Evolutionary conservation across 2,113 vertebrate genomes (phyloP).

Genomic region (Mionectes macconnelli): DNA sequence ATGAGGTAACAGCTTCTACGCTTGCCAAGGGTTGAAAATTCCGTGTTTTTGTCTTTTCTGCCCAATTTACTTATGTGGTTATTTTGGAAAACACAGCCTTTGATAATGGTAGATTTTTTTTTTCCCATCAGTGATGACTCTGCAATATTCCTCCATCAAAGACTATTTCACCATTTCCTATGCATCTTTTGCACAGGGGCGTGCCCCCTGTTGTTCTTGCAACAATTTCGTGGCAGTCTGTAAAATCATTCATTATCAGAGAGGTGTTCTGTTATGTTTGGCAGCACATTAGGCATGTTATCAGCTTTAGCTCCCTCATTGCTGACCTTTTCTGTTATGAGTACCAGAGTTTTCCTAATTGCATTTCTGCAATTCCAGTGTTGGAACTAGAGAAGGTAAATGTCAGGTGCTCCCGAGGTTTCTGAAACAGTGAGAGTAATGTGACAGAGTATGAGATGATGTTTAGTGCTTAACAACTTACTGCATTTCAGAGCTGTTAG

Average conservation of each 20-base stretch:
- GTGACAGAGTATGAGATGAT: conserved; percentile 7
- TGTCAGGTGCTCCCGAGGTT: conserved; percentile 14
- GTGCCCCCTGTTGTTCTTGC: conserved; percentile 21
- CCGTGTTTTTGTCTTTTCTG: conserved; percentile 1
- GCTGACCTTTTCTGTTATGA: conserved; percentile 53
- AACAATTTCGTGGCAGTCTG: conserved; percentile 18
- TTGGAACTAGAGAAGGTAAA: conserved; percentile 37
- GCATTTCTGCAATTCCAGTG: conserved; percentile 33
- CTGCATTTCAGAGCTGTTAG: not conserved
- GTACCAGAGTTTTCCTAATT: conserved; percentile 28
- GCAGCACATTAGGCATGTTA: conserved; percentile 52
- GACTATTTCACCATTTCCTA: not conserved
- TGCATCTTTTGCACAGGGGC: not conserved
- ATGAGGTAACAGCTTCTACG: conserved; percentile 22
- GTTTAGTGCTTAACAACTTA: not conserved
- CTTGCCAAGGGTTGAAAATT: conserved; percentile 31
- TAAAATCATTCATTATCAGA: conserved; percentile 52
- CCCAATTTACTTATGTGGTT: conserved; percentile 31
- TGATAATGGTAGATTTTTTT: conserved; percentile 10
- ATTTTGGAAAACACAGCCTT: conserved; percentile 44
- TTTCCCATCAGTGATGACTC: not conserved
- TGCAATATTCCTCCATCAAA: conserved; percentile 10
- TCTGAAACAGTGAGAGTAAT: not conserved
- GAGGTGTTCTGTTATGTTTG: conserved; percentile 39
- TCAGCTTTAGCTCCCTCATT: conserved; percentile 39